Evolutionary conservation across 2,113 vertebrate genomes (phyloP), one percentile per base, ranked within the genome.

Genomic region (Mesitornis unicolor): DNA sequence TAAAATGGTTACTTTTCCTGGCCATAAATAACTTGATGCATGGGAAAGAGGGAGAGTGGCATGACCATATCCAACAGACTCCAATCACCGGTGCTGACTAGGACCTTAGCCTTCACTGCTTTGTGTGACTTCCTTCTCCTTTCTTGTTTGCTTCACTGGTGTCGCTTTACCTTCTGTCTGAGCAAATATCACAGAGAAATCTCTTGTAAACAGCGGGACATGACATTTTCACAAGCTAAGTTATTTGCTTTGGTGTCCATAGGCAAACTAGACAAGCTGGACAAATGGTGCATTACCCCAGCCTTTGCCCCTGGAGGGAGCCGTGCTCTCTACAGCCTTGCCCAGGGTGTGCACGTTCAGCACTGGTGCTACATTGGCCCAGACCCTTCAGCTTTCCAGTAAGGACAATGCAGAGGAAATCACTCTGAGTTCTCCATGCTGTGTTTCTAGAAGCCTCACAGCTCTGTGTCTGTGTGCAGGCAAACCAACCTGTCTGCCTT

Each of bases 81-180:
- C 36, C 33, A 5, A 60, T 87, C 51, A 53, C 50, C 64, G 48
- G 35, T 45, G 42, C 56, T 68, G 56, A 67, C 5, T 61, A 47
- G 70, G 64, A 65, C 75, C 65, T 94, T 89, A 83, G 53, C 95
- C 84, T 80, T 90, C 94, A 35, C 57, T 84, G 75, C 71, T 94
- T 89, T 93, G 67, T 91, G 83, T 90, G 56, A 89, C 91, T 97
- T 95, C 87, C 76, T 95, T 92, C 93, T 94, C 53, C 45, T 87
- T 91, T 59, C 71, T 95, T 95, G 53, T 97, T 97, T 93, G 93
- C 82, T 96, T 94, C 64, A 0, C 50, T 90, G 88, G 77, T 86
- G 91, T 95, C 86, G 64, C 93, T 97, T 97, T 95, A 69, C 91
- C 69, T 93, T 93, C 13, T 89, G 90, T 97, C 88, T 97, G 65